phyloP scores from a whole-genome alignment of 2,888 invertebrate species.

The Pteria penguin region DNA sequence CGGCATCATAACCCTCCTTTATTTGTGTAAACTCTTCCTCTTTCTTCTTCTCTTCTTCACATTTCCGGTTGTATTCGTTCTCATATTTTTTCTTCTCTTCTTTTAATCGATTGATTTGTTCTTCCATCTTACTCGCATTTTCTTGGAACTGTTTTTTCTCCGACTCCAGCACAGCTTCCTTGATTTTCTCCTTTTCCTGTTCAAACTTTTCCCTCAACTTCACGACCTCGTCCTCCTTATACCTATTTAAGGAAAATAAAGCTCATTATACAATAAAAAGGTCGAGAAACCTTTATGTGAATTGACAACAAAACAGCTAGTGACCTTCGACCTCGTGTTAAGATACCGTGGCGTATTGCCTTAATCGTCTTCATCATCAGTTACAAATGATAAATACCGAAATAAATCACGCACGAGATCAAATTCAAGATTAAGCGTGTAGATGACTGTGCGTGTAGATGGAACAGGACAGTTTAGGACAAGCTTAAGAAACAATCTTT shows the following conservation, averaged over 20 bases:
- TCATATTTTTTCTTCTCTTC: conserved; percentile 56
- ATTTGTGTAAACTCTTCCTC: conserved; percentile 63
- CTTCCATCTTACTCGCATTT: conserved; percentile 55
- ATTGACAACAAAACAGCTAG: too few species aligned
- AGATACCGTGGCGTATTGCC: too few species aligned
- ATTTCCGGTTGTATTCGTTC: conserved; percentile 56
- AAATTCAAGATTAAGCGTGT: too few species aligned
- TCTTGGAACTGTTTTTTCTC: conserved; percentile 61
- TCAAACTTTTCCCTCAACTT: conserved; percentile 56
- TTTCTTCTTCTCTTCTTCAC: conserved; percentile 61
- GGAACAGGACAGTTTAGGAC: too few species aligned
- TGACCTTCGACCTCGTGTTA: too few species aligned
- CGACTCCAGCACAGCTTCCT: conserved; percentile 62
- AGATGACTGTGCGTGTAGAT: too few species aligned
- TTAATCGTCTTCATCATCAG: too few species aligned
- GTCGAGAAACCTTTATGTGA: too few species aligned
- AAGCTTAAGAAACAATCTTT: too few species aligned
- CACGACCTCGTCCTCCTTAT: conserved; percentile 71
- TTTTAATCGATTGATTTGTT: conserved; percentile 60
- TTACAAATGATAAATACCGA: too few species aligned
- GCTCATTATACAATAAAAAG: too few species aligned
- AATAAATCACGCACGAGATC: too few species aligned
- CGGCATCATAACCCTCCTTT: conserved; percentile 66
- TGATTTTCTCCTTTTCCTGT: conserved; percentile 65
- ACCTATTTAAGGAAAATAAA: conserved; percentile 18